phyloP scores from a whole-genome alignment of 1,140 invertebrate genomes.

The Colletes latitarsis region DNA sequence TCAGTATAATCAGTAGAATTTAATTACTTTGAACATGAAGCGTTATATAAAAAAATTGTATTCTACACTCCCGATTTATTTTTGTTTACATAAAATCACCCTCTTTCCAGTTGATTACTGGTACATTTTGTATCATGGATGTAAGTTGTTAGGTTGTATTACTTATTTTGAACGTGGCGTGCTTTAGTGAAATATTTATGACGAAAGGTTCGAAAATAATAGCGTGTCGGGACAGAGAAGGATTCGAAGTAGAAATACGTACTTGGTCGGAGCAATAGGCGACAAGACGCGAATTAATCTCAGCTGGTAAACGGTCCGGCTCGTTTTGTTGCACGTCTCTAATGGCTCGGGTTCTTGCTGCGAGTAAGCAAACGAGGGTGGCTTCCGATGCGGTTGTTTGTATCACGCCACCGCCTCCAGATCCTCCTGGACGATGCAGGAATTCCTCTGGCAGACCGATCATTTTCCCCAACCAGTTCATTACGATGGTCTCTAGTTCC shows the following conservation, averaged over 20 bases:
- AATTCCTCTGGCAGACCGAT: constrained; percentile 95
- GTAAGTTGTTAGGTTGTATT: background rate
- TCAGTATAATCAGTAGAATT: too few species aligned
- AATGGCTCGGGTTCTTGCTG: constrained; percentile 93
- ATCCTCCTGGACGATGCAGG: constrained; percentile 88
- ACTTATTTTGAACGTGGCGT: too few species aligned
- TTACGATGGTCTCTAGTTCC: constrained; percentile 97
- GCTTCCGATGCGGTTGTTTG: constrained; percentile 96
- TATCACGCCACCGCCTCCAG: constrained; percentile 96
- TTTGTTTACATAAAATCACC: too few species aligned
- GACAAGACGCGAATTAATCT: constrained; percentile 95
- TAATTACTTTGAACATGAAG: too few species aligned
- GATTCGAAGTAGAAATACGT: background rate
- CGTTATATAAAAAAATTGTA: too few species aligned
- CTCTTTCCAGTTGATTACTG: too few species aligned
- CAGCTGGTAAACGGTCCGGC: constrained; percentile 90
- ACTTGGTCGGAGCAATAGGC: constrained; percentile 96
- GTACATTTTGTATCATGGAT: too few species aligned
- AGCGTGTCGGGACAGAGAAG: background rate
- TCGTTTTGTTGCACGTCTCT: constrained; percentile 83
- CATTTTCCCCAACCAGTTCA: constrained; percentile 99
- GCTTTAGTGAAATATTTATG: background rate
- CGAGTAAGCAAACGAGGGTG: constrained; percentile 93
- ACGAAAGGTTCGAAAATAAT: background rate
- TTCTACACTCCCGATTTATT: too few species aligned